Evolutionary conservation across 2,797 vertebrate genomes (phyloP), one percentile per base, ranked within the genome.

Genomic region (Florisuga fusca): DNA sequence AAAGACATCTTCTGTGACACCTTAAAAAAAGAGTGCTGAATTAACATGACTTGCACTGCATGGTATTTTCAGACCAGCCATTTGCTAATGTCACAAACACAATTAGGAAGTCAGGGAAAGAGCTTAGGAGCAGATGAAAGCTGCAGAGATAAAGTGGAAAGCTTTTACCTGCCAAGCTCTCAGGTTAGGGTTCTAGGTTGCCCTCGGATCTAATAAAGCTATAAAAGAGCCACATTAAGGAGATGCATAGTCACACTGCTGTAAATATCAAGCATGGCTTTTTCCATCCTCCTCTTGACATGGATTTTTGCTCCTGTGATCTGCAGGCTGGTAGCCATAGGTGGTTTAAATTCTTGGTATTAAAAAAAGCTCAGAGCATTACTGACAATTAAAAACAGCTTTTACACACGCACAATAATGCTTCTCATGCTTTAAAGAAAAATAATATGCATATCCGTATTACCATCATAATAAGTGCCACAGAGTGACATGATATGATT

Each of bases 401-500:
- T 84, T 84, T 84, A 93, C 94, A 95, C 96, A 91, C 68, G 90
- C 96, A 98, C 97, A 97, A 95, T 96, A 97, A 98, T 1, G 12
- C 67, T 96, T 96, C 94, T 97, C 86, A 76, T 78, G 87, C 90
- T 87, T 90, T 29, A 87, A 90, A 97, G 95, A 89, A 64, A 94
- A 71, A 95, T 96, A 97, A 98, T 98, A 97, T 96, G 95, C 95
- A 96, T 97, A 97, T 98, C 97, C 97, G 96, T 97, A 96, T 97
- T 97, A 97, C 90, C 97, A 98, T 97, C 95, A 98, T 96, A 97
- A 94, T 97, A 96, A 97, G 92, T 38, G 84, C 89, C 92, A 94
- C 89, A 95, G 97, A 98, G 87, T 97, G 97, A 98, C 97, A 98
- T 97, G 97, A 97, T 97, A 97, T 97, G 97, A 97, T 97, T 97